phyloP scores from a whole-genome alignment of 2,113 vertebrate genomes.

The Chamaea fasciata region DNA sequence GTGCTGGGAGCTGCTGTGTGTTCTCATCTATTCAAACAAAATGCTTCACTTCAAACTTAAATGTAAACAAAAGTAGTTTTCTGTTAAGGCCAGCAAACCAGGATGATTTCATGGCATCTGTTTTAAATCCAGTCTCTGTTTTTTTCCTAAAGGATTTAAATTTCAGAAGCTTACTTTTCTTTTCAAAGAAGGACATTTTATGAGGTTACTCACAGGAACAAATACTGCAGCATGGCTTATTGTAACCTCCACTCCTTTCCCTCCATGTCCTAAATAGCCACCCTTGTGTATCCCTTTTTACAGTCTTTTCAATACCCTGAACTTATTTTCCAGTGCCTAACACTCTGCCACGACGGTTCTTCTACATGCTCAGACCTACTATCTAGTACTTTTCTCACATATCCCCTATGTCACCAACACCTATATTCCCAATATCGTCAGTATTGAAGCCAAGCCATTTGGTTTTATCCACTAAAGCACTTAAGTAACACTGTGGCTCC shows the following conservation, averaged over 20 bases:
- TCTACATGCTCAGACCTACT: not conserved
- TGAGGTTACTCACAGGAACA: not conserved
- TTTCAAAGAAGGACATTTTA: not conserved
- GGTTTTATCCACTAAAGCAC: not conserved
- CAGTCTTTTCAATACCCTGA: not conserved
- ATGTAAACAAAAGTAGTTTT: not conserved
- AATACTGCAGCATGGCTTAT: not conserved
- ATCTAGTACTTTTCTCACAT: not conserved
- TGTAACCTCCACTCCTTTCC: not conserved
- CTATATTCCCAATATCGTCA: not conserved
- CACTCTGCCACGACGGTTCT: not conserved
- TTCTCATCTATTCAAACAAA: not conserved
- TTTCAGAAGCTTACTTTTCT: not conserved
- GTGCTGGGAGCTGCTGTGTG: not conserved
- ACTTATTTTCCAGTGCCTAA: not conserved
- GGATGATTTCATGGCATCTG: not conserved
- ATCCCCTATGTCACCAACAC: not conserved
- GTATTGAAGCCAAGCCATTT: not conserved
- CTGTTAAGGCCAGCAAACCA: not conserved
- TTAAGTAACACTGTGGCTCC: accelerated
- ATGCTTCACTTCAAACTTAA: not conserved
- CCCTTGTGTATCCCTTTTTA: not conserved
- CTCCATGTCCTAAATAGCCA: not conserved
- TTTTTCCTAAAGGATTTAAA: not conserved
- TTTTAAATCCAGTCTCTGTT: not conserved